Percentiles rank a stretch among this genome's conserved stretches.
Conservation (phyloP, 2,888 invertebrate genomes). For the Leistus spinibarbis region DNA sequence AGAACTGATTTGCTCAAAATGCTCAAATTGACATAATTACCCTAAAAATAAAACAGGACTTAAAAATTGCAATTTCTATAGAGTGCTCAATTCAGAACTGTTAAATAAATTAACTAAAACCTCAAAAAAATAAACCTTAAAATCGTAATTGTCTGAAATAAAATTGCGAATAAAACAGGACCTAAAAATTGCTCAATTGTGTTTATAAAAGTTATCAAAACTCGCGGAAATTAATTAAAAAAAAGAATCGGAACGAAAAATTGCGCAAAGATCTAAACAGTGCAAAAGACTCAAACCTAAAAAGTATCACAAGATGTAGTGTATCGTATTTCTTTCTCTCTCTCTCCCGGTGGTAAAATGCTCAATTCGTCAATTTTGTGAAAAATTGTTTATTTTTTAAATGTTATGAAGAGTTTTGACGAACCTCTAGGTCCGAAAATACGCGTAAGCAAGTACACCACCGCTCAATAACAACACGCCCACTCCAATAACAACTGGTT, state of each 20-base stretch:
- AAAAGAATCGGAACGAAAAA: background rate
- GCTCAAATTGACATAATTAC: no score
- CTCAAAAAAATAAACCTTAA: no score
- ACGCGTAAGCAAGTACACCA: constrained; percentile 67
- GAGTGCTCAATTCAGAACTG: no score
- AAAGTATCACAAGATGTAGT: background rate
- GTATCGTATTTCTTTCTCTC: background rate
- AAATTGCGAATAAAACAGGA: no score
- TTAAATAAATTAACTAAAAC: no score
- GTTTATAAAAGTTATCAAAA: no score
- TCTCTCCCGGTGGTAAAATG: background rate
- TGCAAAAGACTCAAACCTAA: background rate
- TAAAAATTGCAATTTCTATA: no score
- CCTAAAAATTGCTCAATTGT: no score
- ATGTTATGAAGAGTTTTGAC: constrained; percentile 8
- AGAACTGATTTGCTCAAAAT: no score
- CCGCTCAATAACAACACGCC: constrained; percentile 69
- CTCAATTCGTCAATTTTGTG: no score
- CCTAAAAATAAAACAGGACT: no score
- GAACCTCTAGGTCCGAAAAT: constrained; percentile 57
- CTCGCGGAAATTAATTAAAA: background rate
- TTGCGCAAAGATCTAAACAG: background rate
- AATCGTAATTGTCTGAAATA: no score
- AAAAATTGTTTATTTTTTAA: background rate
- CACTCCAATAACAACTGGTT: constrained; percentile 73